A percentile compares a stretch with the other conserved stretches of the same genome.
phyloP scores from a whole-genome alignment of 2,113 vertebrate species.

The Fulica atra region DNA sequence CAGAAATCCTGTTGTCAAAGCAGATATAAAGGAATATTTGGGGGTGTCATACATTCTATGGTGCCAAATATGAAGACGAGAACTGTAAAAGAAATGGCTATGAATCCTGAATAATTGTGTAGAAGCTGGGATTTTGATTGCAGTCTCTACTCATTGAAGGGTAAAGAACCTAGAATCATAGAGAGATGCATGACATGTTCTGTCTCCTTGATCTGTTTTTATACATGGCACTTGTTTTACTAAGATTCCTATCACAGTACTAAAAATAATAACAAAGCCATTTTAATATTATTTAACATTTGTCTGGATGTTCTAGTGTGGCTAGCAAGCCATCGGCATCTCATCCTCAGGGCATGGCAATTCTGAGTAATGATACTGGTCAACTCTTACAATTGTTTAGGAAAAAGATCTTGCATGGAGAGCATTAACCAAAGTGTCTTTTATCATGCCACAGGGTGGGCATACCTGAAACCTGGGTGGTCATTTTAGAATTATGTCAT shows the following conservation, averaged over 20 bases:
- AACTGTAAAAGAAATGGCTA: not conserved
- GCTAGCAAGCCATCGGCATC: not conserved
- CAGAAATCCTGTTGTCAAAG: not conserved
- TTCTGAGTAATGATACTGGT: not conserved
- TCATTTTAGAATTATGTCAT: not conserved
- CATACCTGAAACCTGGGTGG: not conserved
- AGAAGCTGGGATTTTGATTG: not conserved
- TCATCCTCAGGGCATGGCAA: not conserved
- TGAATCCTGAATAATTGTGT: not conserved
- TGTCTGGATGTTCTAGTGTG: not conserved
- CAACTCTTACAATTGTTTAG: not conserved
- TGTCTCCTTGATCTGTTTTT: not conserved
- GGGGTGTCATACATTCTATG: not conserved
- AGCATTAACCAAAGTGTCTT: not conserved
- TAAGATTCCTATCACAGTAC: not conserved
- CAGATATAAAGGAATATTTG: not conserved
- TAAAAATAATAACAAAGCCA: not conserved
- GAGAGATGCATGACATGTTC: not conserved
- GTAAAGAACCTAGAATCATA: not conserved
- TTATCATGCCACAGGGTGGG: not conserved
- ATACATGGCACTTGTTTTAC: not conserved
- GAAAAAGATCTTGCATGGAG: not conserved
- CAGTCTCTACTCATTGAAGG: not conserved
- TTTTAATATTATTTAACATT: not conserved
- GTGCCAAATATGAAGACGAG: not conserved